Evolutionary conservation across 2,113 vertebrate species (phyloP).

Genomic region (Echinops telfairi): DNA sequence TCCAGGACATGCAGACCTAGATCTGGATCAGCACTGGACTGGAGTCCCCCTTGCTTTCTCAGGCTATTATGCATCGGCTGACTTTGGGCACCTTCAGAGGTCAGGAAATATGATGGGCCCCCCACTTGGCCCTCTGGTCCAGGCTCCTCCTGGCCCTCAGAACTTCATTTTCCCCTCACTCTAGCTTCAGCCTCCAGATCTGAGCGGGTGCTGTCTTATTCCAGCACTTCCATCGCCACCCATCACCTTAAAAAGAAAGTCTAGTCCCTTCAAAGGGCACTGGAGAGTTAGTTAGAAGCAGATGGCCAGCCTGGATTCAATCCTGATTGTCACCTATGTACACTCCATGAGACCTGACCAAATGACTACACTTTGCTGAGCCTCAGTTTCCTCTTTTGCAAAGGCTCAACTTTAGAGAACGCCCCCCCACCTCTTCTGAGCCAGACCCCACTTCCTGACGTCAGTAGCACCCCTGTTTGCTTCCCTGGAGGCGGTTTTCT

Average conservation of each 20-base stretch:
- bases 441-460: neutral
- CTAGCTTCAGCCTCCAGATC: neutral
- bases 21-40: neutral
- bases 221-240: neutral
- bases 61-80: neutral
- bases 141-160: too few species aligned
- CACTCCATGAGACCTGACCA: neutral
- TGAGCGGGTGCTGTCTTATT: neutral
- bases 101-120: neutral
- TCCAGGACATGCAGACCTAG: neutral
- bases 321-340: neutral
- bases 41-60: neutral
- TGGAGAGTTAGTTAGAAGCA: neutral
- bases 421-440: neutral
- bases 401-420: neutral
- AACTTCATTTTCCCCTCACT: neutral
- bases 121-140: neutral
- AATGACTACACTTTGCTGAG: neutral
- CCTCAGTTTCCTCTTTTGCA: constrained; percentile 65
- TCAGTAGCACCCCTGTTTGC: constrained; percentile 73
- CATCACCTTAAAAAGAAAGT: neutral
- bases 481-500: constrained; percentile 71
- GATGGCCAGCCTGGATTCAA: neutral
- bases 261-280: neutral
- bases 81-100: neutral